Conservation (phyloP, 2,888 invertebrate species). For the Anoncus sp. region DNA sequence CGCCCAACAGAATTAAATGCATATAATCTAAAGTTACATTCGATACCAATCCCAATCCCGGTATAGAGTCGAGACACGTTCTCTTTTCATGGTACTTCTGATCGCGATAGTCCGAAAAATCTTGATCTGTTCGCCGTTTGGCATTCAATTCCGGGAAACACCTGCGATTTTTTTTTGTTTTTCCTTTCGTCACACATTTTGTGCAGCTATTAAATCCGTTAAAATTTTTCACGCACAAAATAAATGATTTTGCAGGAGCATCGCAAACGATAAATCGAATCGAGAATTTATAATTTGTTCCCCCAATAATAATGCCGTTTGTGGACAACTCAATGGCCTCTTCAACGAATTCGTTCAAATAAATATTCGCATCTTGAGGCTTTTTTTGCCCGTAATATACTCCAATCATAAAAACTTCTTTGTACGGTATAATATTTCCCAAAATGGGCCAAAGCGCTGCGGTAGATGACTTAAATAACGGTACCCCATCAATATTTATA, state of each 20-base stretch:
- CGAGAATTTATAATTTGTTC: conserved; percentile 46
- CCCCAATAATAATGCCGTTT: conserved; percentile 45
- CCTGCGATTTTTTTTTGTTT: conserved; percentile 46
- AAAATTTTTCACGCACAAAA: conserved; percentile 40
- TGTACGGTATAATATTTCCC: conserved; percentile 52
- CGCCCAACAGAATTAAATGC: conserved; percentile 52
- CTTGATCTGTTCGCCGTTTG: conserved; percentile 46
- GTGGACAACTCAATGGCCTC: conserved; percentile 36
- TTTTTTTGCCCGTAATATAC: conserved; percentile 48
- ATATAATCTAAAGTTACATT: conserved; percentile 55
- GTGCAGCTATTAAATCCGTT: conserved; percentile 49
- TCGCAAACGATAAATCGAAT: conserved; percentile 51
- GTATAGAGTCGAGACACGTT: conserved; percentile 53
- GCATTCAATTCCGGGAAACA: conserved; percentile 52
- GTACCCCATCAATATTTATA: conserved; percentile 44
- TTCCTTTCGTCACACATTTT: conserved; percentile 50
- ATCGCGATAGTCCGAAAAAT: conserved; percentile 53
- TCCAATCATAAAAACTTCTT: conserved; percentile 54
- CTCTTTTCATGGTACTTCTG: conserved; percentile 45
- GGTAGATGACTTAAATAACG: conserved; percentile 47
- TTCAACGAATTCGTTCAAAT: conserved; percentile 45
- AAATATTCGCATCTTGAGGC: conserved; percentile 46
- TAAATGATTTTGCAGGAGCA: conserved; percentile 42
- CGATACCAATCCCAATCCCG: conserved; percentile 53
- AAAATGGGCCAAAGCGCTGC: conserved; percentile 58